Base-by-base conservation (phyloP, 2,888 invertebrate genomes). In the Acrocera orbiculus region DNA sequence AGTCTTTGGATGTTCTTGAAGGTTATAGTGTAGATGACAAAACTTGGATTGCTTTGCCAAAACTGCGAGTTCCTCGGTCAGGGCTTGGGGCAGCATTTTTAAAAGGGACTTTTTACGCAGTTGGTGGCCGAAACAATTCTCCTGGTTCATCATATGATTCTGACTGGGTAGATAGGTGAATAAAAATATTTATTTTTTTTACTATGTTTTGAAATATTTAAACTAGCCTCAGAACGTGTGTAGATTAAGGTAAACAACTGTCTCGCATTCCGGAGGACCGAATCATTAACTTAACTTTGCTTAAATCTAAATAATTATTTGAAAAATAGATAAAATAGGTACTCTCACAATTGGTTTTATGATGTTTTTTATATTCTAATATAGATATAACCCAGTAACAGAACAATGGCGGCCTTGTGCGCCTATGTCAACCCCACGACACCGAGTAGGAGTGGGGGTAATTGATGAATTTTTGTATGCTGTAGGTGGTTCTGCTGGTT, bases 381-480 rank as follows among this genome's bases (percentile, higher is more conserved):
- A 10, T 14, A 66, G 70, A 44, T 92, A 86, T 58, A 86, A 89
- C 62, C 87, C 90, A 1, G 67, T 76, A 17, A 71, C 72, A 16
- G 87, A 89, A 53, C 70, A 73, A 44, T 92, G 92, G 92, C 65
- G 81, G 17, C 76, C 83, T 1, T 83, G 87, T 55, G 76, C 70
- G 50, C 82, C 83, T 2, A 81, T 92, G 89, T 76, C 82, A 9
- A 76, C 79, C 28, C 79, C 89, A 0, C 64, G 92, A 30, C 87
- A 89, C 57, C 69, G 92, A 48, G 70, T 89, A 14, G 90, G 90
- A 6, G 89, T 89, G 4, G 87, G 86, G n/a, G 87, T 89, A 8
- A 82, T 92, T 75, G 90, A 92, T 50, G 86, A 83, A 16, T 63
- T 83, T 41, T 62, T 92, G 36, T 92, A 92, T 53, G 89, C 90